Evolutionary conservation across 2,113 vertebrate genomes (phyloP).

Genomic region (Excalfactoria chinensis): DNA sequence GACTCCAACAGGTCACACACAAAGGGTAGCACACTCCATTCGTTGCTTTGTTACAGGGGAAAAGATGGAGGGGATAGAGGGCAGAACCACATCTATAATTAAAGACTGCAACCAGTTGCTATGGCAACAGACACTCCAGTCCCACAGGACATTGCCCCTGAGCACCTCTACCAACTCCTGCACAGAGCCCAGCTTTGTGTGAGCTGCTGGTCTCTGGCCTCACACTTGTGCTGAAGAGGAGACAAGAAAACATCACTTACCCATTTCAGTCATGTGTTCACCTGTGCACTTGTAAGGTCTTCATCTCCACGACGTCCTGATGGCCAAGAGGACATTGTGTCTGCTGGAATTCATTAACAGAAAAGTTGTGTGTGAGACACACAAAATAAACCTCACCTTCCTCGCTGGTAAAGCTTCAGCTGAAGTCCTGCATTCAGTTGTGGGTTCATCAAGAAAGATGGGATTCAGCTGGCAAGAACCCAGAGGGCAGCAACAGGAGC

Average conservation of each 20-base stretch:
- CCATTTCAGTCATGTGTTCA: neutral
- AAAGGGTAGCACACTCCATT: neutral
- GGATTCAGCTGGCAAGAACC: neutral
- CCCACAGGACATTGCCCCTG: neutral
- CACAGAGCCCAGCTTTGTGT: constrained; percentile 41
- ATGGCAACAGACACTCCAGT: constrained; percentile 67
- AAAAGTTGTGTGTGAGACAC: constrained; percentile 1
- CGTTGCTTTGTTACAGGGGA: neutral
- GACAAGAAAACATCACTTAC: neutral
- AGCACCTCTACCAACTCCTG: constrained; percentile 8
- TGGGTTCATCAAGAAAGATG: neutral
- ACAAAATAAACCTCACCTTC: neutral
- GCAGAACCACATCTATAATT: constrained; percentile 14
- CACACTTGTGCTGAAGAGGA: neutral
- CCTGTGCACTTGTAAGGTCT: neutral
- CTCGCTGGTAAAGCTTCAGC: neutral
- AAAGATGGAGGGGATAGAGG: neutral
- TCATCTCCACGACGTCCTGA: neutral
- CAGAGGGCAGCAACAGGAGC: neutral
- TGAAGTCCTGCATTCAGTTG: neutral
- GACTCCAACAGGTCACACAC: neutral
- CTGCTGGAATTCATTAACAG: constrained; percentile 47
- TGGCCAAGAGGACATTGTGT: neutral
- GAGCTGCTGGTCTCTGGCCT: constrained; percentile 13
- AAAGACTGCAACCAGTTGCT: constrained; percentile 28